phyloP scores from a whole-genome alignment of 2,888 invertebrate species.

The Ochropacha duplaris region DNA sequence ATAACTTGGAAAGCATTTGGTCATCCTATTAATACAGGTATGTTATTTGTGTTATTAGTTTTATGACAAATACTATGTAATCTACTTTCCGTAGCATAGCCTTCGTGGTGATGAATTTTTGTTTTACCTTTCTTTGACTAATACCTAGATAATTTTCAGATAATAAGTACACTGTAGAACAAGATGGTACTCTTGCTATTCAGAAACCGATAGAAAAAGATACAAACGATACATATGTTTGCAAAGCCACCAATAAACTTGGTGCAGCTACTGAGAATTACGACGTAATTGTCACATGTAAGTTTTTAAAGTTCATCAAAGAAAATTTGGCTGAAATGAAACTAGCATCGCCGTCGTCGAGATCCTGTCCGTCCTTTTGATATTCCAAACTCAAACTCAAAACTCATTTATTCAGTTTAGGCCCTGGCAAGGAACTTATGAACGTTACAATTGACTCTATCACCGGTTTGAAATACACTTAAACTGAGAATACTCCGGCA shows the following conservation, averaged over 20 bases:
- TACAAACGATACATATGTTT: not conserved
- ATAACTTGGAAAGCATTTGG: not conserved
- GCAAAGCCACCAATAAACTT: not conserved
- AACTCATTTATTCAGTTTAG: no score
- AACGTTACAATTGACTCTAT: no score
- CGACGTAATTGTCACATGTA: not conserved
- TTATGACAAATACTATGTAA: not conserved
- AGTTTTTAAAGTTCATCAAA: not conserved
- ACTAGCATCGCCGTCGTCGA: no score
- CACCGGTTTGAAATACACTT: no score
- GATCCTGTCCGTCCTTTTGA: no score
- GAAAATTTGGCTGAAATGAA: no score
- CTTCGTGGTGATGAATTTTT: no score
- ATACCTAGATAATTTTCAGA: not conserved
- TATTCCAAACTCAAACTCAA: no score
- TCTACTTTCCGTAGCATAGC: no score
- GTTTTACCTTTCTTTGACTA: not conserved
- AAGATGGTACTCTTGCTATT: not conserved
- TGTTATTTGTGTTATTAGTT: no score
- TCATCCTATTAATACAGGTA: not conserved
- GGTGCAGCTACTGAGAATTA: not conserved
- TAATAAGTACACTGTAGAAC: not conserved
- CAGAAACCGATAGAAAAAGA: not conserved
- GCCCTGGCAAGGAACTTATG: no score
- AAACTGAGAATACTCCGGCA: no score